A percentile compares a stretch with the other conserved stretches of the same genome.
phyloP scores from a whole-genome alignment of 2,113 vertebrate species.

The Dicerorhinus sumatrensis region DNA sequence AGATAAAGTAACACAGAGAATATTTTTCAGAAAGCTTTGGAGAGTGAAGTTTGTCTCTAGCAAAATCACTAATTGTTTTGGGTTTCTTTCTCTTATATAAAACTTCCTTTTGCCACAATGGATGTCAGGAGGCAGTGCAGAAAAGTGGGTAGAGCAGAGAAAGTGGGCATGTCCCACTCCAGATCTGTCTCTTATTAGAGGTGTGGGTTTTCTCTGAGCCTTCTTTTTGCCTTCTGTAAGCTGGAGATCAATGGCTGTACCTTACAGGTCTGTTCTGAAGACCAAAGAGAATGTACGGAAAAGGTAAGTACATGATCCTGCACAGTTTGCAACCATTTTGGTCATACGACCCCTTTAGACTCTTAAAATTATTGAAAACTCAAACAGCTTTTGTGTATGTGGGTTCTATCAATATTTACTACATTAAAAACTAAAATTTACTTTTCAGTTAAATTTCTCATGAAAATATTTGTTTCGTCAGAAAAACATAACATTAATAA shows the following conservation, averaged over 20 bases:
- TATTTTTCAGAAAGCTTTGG: background rate
- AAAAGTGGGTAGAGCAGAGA: background rate
- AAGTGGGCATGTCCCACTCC: background rate
- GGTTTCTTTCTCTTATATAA: background rate
- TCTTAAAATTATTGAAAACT: background rate
- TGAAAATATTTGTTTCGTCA: slow-evolving; percentile 1
- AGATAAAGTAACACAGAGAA: background rate
- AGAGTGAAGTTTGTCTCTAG: slow-evolving; percentile 28
- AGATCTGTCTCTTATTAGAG: background rate
- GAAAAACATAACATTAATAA: background rate
- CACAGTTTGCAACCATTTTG: background rate
- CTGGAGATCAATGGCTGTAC: background rate
- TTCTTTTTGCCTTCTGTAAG: background rate
- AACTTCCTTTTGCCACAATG: background rate
- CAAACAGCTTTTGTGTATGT: background rate
- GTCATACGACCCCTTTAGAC: background rate
- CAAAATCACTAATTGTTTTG: background rate
- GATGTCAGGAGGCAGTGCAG: background rate
- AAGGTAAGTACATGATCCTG: background rate
- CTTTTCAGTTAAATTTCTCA: slow-evolving; percentile 35
- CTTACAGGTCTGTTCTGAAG: background rate
- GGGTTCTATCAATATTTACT: background rate
- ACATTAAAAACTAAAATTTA: background rate
- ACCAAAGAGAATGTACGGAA: background rate
- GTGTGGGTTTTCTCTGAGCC: background rate